Evolutionary conservation across 2,113 vertebrate species (phyloP).

Genomic region (Phaethornis superciliosus): DNA sequence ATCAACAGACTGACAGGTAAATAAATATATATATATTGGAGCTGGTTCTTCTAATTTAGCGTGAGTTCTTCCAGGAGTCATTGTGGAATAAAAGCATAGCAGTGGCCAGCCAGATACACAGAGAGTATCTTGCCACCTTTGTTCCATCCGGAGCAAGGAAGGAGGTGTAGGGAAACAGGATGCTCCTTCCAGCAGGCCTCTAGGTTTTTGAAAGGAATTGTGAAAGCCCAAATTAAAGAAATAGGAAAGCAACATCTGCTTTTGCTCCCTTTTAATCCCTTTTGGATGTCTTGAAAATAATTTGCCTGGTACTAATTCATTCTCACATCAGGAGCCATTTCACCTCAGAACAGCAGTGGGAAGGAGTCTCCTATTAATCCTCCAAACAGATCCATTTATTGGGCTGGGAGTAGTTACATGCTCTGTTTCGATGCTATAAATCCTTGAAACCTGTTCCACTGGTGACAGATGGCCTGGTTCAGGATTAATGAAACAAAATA

Average conservation of each 20-base stretch:
- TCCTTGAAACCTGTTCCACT: constrained; percentile 33
- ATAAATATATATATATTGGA: background rate
- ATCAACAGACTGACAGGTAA: background rate
- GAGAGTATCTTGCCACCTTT: background rate
- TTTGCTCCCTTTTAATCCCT: background rate
- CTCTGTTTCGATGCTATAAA: background rate
- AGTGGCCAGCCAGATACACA: background rate
- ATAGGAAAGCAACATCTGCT: background rate
- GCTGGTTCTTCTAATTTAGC: background rate
- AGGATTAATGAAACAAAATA: constrained; percentile 32
- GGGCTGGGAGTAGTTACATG: background rate
- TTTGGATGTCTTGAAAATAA: background rate
- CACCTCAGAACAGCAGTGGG: background rate
- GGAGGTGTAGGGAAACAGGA: constrained; percentile 12
- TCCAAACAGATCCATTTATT: background rate
- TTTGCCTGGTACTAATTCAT: background rate
- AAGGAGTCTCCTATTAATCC: background rate
- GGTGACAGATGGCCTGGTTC: constrained; percentile 33
- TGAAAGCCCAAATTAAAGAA: background rate
- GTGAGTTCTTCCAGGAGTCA: background rate
- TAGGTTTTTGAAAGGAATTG: background rate
- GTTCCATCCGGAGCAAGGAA: background rate
- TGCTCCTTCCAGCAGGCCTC: background rate
- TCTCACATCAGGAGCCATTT: background rate
- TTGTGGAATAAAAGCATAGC: background rate